A percentile compares a stretch with the other conserved stretches of the same genome.
phyloP scores from a whole-genome alignment of 2,888 invertebrate species.

The Patella caerulea region DNA sequence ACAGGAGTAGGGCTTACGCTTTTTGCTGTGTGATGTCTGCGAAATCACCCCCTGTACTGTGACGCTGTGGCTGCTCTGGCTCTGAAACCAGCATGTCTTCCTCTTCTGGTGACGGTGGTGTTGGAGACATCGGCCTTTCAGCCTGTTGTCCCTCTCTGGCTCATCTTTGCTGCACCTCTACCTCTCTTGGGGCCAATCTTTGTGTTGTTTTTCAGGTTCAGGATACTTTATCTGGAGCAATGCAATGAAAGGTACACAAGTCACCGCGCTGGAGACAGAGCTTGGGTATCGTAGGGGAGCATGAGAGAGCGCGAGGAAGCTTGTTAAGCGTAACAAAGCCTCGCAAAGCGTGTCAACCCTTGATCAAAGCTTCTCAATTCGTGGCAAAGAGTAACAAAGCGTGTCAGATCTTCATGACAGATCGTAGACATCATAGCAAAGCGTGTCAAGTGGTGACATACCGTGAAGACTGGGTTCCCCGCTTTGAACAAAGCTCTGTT shows the following conservation, averaged over 20 bases:
- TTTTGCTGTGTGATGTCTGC: conserved; percentile 17
- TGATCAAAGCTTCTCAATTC: not conserved
- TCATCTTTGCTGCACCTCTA: conserved; percentile 12
- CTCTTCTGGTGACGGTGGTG: conserved; percentile 33
- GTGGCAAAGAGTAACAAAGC: not conserved
- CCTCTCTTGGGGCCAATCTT: too few species aligned
- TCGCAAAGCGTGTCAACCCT: not conserved
- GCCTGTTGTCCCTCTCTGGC: conserved; percentile 31
- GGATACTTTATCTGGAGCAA: not conserved
- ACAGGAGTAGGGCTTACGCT: conserved; percentile 34
- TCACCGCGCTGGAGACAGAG: not conserved
- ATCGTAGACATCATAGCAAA: not conserved
- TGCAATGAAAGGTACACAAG: not conserved
- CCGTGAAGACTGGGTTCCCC: not conserved
- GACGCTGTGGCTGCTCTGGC: conserved; percentile 35
- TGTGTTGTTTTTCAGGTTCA: conserved; percentile 16
- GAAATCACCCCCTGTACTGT: conserved; percentile 26
- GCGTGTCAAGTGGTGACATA: not conserved
- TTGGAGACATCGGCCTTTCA: conserved; percentile 31
- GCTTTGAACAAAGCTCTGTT: not conserved
- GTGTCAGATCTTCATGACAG: not conserved
- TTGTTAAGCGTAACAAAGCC: not conserved
- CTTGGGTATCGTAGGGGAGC: not conserved
- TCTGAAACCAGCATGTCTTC: conserved; percentile 35
- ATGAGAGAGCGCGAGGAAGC: too few species aligned